Evolutionary conservation across 2,888 invertebrate species (phyloP), one percentile per base, ranked within the genome.

Genomic region (Saturnia pavonia): DNA sequence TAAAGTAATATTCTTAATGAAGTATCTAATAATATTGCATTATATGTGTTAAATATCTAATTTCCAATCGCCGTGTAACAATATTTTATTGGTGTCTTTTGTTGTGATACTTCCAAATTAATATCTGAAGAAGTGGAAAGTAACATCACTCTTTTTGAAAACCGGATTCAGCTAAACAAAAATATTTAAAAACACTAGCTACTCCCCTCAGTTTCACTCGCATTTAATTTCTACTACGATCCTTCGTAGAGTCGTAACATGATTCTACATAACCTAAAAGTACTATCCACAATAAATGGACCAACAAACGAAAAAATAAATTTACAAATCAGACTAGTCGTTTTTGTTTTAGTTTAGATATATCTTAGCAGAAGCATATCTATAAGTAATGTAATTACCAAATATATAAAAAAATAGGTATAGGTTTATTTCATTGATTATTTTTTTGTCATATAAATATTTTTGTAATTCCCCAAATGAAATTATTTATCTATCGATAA

Each of bases 401-500:
- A 34, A 4, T 34, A 6, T 34, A 34, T 34, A 34, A 2, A 34
- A 43, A 43, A 43, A 12, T 43, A 43, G 43, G 43, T 43, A 43
- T 9, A 43, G 2, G 43, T 43, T 7, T 43, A 12, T 43, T 43
- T 43, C 8, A 43, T 43, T 43, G 11, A 12, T 43, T 43, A 12
- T 14, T 43, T 43, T 43, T 43, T 9, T n/a, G n/a, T n/a, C n/a
- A n/a, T 14, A 45, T 12, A 2, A 45, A 12, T 45, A 45, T 45
- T 45, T 12, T 45, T 51, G n/a, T 51, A n/a, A 2, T 0, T n/a
- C 51, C 8, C 73, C 67, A 70, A 68, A 74, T 69, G 72, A 75
- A 75, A 70, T 76, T 80, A 72, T 77, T 76, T 80, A 72, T 77
- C 82, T 88, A 86, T 88, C 87, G 84, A 87, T 85, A 82, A 81